Base-by-base conservation (phyloP, 2,797 vertebrate genomes). In the Peromyscus aztecus region DNA sequence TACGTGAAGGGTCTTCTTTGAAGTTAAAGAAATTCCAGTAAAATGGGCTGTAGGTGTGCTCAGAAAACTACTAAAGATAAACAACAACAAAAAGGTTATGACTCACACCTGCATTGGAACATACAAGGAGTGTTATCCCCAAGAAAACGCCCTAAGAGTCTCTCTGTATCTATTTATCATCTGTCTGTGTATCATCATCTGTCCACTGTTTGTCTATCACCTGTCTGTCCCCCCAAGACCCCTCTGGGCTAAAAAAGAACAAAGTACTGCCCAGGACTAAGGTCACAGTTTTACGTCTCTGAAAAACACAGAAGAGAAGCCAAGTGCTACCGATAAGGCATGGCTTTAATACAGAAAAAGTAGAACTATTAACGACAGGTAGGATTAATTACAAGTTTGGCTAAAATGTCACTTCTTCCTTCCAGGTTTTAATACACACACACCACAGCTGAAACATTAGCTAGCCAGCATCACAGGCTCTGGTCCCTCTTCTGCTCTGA, bases 31-130 rank as follows among this genome's bases (percentile, higher is more conserved):
- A 65, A 59, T 77, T 91, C 61, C 75, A 57, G 80, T 29, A 88
- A 52, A 77, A 76, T 14, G 34, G 19, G 31, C 31, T 12, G 1
- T 11, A 43, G 27, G n/a, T 52, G 55, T 8, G 78, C 40, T n/a
- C 46, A 24, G 73, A n/a, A 94, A 94, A 96, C 63, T 52, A 23
- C 43, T 93, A 59, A 13, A 89, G 91, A 97, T n/a, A 94, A 95
- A 93, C n/a, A 96, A 96, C 19, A 83, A 57, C 34, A 76, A 82
- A 87, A 77, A 14, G 37, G 40, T 0, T 8, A 31, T 90, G 61
- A 82, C 24, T 90, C 61, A 83, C 37, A 31, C 57, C 37, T 81
- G 1, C 37, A 16, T 24, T 77, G 1, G 67, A 77, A 84, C 9
- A 88, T 49, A 69, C 86, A 71, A 7, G 77, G 43, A 86, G 11